These are phyloP conservation scores for Eucidaris tribuloides DNA, from an alignment of 35 echinoderm and acorn worm genomes.

Conservation along the genomic window DNA sequence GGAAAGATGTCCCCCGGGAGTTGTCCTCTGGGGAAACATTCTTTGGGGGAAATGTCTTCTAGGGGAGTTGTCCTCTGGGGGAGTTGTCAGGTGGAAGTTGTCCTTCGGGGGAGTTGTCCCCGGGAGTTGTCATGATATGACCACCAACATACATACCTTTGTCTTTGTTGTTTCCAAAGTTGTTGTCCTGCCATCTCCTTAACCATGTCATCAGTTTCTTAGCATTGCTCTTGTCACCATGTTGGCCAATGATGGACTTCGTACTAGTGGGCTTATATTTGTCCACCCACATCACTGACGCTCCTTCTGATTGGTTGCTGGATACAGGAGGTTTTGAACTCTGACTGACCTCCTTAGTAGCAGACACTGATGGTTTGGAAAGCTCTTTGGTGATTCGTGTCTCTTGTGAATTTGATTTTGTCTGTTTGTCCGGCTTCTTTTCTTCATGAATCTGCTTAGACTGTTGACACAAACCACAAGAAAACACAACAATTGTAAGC, in stretches of 20 bases:
- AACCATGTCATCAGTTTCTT: slow-evolving; percentile 87
- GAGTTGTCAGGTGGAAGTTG: too few species aligned
- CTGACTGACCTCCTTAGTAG: neutral
- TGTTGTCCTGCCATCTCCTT: slow-evolving; percentile 73
- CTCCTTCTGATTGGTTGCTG: slow-evolving; percentile 8
- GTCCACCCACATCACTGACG: slow-evolving; percentile 85
- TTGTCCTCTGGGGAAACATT: too few species aligned
- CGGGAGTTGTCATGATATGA: too few species aligned
- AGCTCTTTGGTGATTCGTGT: neutral
- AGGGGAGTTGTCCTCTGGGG: too few species aligned
- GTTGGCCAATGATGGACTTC: slow-evolving; percentile 93
- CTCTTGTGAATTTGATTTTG: neutral
- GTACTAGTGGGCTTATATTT: slow-evolving; percentile 86
- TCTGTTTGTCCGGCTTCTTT: too few species aligned
- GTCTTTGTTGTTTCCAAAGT: slow-evolving; percentile 70
- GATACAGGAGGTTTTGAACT: neutral
- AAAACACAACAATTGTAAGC: too few species aligned
- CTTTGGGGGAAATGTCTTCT: too few species aligned
- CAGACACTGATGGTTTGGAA: neutral
- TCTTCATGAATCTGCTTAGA: too few species aligned
- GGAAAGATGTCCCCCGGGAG: too few species aligned
- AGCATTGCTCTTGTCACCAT: slow-evolving; percentile 85
- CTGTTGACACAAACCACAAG: too few species aligned
- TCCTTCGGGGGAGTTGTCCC: too few species aligned
- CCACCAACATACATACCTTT: too few species aligned